phyloP scores from a whole-genome alignment of 1,140 invertebrate genomes.

The Drosophila paulistorum region DNA sequence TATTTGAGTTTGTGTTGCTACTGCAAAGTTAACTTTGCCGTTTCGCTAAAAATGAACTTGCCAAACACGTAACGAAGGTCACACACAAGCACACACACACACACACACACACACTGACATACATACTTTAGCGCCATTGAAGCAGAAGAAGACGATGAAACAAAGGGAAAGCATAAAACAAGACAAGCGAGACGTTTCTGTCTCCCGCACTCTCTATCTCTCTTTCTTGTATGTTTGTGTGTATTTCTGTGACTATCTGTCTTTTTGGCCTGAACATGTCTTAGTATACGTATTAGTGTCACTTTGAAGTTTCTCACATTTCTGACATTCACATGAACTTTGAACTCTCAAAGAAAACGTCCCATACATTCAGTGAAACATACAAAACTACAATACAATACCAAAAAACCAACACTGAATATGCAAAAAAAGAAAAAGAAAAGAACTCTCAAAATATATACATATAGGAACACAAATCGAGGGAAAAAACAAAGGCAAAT shows the following conservation, averaged over 20 bases:
- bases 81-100: constrained; percentile 50
- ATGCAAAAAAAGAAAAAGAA: background rate
- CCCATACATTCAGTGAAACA: background rate
- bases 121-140: constrained; percentile 56
- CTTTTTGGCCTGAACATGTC: constrained; percentile 50
- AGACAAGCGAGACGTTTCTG: background rate
- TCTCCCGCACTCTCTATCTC: background rate
- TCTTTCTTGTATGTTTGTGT: constrained; percentile 1
- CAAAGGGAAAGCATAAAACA: constrained; percentile 17
- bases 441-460: too few species aligned
- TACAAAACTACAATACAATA: constrained; percentile 9
- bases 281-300: constrained; percentile 63
- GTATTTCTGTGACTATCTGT: constrained; percentile 60
- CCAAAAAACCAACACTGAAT: constrained; percentile 26
- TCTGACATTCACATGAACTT: constrained; percentile 64
- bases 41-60: constrained; percentile 75
- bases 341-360: constrained; percentile 52
- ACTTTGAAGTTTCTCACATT: constrained; percentile 60
- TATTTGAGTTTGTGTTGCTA: constrained; percentile 21
- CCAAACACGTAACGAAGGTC: constrained; percentile 80
- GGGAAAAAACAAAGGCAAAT: too few species aligned
- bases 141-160: constrained; percentile 30
- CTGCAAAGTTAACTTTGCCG: constrained; percentile 23
- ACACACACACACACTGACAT: constrained; percentile 25
- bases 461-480: too few species aligned